Evolutionary conservation across 2,797 vertebrate species (phyloP).

Genomic region (Lutjanus argentimaculatus): DNA sequence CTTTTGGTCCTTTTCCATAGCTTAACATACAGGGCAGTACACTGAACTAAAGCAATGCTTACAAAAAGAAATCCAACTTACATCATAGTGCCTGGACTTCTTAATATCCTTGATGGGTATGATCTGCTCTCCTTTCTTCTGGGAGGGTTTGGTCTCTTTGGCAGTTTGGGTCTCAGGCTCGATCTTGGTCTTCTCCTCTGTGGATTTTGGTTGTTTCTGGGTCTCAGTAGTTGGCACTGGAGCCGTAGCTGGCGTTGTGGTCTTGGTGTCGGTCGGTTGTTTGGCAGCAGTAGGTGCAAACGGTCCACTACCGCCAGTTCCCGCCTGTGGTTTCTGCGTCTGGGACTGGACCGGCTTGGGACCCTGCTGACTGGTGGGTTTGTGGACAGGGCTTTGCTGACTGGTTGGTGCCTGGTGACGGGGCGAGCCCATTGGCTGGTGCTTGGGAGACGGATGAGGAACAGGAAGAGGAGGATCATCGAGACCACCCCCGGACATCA

Average conservation of each 20-base stretch:
- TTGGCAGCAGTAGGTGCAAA: conserved; percentile 79
- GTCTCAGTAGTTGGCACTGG: conserved; percentile 61
- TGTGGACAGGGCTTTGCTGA: conserved; percentile 85
- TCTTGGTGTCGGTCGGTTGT: conserved; percentile 83
- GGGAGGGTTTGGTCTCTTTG: conserved; percentile 79
- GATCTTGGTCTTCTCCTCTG: conserved; percentile 70
- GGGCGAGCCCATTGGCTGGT: conserved; percentile 87
- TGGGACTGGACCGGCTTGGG: conserved; percentile 67
- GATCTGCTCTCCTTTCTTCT: conserved; percentile 84
- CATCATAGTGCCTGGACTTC: conserved; percentile 91
- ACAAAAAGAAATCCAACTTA: conserved; percentile 77
- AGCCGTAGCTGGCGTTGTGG: conserved; percentile 40
- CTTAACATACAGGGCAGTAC: conserved; percentile 31
- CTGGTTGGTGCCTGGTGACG: conserved; percentile 82
- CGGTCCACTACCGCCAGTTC: conserved; percentile 70
- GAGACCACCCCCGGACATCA: conserved; percentile 92
- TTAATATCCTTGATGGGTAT: conserved; percentile 83
- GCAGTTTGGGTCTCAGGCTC: conserved; percentile 72
- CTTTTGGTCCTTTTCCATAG: conserved; percentile 7
- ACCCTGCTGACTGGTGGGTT: conserved; percentile 77
- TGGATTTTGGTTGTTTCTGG: conserved; percentile 74
- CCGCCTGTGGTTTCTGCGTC: conserved; percentile 69
- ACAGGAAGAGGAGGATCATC: conserved; percentile 89
- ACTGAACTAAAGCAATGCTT: not conserved
- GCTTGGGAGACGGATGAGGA: conserved; percentile 89